phyloP scores from a whole-genome alignment of 2,797 vertebrate species.

The Syngnathus rostellatus region DNA sequence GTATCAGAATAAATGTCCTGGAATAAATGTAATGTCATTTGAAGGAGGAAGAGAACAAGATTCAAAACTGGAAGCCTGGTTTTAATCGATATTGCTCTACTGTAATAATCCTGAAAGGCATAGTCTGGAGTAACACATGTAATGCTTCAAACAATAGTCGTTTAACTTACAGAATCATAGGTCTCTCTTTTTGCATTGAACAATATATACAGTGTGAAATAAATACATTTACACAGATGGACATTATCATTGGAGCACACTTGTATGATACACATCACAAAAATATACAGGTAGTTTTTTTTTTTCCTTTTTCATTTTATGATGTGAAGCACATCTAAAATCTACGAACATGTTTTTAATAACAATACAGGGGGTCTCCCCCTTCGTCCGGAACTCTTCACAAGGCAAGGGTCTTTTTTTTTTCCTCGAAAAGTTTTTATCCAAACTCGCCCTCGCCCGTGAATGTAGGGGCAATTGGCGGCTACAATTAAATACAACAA shows the following conservation, averaged over 20 bases:
- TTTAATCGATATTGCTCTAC: conserved; percentile 99
- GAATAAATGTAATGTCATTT: conserved; percentile 34
- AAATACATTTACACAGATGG: conserved; percentile 99
- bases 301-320: conserved; percentile 74
- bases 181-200: conserved; percentile 99
- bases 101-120: conserved; percentile 99
- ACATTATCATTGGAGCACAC: conserved; percentile 99
- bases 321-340: conserved; percentile 99
- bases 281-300: conserved; percentile 95
- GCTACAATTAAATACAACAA: conserved; percentile 91
- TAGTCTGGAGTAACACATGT: conserved; percentile 99
- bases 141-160: conserved; percentile 98
- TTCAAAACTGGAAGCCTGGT: conserved; percentile 99
- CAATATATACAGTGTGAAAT: conserved; percentile 99
- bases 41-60: conserved; percentile 60
- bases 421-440: conserved; percentile 36
- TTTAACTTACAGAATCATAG: conserved; percentile 99
- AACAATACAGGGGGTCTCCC: conserved; percentile 77
- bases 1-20: too few relatives aligned
- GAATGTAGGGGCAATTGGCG: conserved; percentile 75
- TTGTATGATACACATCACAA: conserved; percentile 99
- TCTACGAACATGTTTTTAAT: conserved; percentile 91
- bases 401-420: conserved; percentile 38
- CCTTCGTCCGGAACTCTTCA: conserved; percentile 80
- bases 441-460: conserved; percentile 54